These are phyloP conservation scores for Spodoptera litura DNA, from an alignment of 1,140 invertebrate genomes.

Conservation along the genomic window DNA sequence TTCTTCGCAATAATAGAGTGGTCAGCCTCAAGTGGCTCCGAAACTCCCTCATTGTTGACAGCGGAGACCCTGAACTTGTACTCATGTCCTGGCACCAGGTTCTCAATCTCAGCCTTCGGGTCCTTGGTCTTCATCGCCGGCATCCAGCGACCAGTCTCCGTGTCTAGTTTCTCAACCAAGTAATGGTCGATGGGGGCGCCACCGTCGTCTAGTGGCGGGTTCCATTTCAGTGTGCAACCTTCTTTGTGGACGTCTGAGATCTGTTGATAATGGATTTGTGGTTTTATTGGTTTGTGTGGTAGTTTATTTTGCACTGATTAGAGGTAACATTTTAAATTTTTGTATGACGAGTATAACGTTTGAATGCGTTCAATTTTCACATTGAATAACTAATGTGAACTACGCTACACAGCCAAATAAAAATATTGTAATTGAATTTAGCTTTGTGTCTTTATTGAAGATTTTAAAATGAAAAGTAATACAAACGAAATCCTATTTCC, in stretches of 20 bases:
- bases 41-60: conserved; percentile 97
- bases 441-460: too few relatives aligned
- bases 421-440: too few relatives aligned
- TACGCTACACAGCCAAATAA: too few relatives aligned
- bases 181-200: conserved; percentile 97
- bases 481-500: too few relatives aligned
- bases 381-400: too few relatives aligned
- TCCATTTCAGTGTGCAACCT: conserved; percentile 97
- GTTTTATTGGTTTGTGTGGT: background rate
- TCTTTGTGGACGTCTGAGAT: conserved; percentile 96
- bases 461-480: too few relatives aligned
- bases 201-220: conserved; percentile 96
- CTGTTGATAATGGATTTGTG: conserved; percentile 49
- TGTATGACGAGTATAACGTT: too few relatives aligned
- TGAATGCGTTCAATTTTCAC: too few relatives aligned
- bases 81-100: conserved; percentile 95
- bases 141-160: conserved; percentile 94
- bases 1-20: conserved; percentile 98
- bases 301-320: background rate
- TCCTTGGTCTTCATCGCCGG: conserved; percentile 91
- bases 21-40: conserved; percentile 95
- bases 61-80: conserved; percentile 99
- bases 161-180: conserved; percentile 96
- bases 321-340: too few relatives aligned
- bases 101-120: conserved; percentile 93